A percentile compares a stretch with the other conserved stretches of the same genome.
Evolutionary conservation across 2,113 vertebrate genomes (phyloP).

Genomic region (Hemibagrus wyckioides): DNA sequence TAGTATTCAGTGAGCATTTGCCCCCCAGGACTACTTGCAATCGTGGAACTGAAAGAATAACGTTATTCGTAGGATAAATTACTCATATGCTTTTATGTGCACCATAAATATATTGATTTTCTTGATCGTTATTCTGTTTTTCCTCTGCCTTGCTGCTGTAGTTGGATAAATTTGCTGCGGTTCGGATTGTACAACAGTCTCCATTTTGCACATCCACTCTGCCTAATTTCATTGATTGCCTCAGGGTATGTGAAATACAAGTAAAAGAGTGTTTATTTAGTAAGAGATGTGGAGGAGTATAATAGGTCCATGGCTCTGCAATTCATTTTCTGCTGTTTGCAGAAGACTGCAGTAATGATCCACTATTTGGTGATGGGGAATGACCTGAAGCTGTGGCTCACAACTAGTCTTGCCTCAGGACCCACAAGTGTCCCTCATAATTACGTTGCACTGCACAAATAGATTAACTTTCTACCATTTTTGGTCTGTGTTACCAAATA

Average conservation of each 20-base stretch:
- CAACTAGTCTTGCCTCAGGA: background rate
- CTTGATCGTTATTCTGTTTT: background rate
- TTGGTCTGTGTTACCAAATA: background rate
- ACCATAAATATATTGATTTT: background rate
- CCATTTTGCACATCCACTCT: slow-evolving; percentile 11
- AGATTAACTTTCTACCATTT: background rate
- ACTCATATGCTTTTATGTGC: background rate
- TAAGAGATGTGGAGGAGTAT: background rate
- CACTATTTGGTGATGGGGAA: background rate
- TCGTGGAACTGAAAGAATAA: background rate
- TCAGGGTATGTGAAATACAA: slow-evolving; percentile 25
- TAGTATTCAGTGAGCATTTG: background rate
- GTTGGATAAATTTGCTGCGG: slow-evolving; percentile 11
- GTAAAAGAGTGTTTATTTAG: slow-evolving; percentile 17
- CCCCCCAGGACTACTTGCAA: background rate
- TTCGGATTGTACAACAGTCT: background rate
- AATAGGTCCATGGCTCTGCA: background rate
- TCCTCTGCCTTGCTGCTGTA: background rate
- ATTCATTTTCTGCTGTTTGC: slow-evolving; percentile 12
- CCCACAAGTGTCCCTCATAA: background rate
- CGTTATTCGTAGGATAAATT: background rate
- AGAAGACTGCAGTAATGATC: slow-evolving; percentile 3
- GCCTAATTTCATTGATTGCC: slow-evolving; percentile 25
- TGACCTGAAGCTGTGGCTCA: background rate
- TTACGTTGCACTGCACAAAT: background rate